A percentile compares a stretch with the other conserved stretches of the same genome.
Evolutionary conservation across 2,113 vertebrate species (phyloP).

Genomic region (Coptodon bakossiorum): DNA sequence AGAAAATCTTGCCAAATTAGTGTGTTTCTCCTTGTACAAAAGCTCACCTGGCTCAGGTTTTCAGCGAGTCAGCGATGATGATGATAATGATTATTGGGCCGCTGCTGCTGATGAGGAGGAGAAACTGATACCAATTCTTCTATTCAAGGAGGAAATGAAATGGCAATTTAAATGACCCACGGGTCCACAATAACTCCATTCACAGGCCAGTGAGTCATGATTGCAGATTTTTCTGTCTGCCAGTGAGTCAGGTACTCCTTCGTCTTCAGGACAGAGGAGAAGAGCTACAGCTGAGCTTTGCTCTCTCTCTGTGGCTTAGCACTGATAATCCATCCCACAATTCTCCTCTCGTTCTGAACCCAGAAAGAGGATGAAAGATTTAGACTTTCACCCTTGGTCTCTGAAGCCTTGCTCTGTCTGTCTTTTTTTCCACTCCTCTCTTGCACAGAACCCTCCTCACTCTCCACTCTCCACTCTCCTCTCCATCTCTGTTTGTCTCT

Average conservation of each 20-base stretch:
- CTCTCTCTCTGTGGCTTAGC: slow-evolving; percentile 45
- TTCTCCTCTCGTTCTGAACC: slow-evolving; percentile 62
- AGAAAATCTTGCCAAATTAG: background rate
- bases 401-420: slow-evolving; percentile 34
- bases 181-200: slow-evolving; percentile 5
- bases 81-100: background rate
- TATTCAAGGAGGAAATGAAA: slow-evolving; percentile 39
- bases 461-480: slow-evolving; percentile 15
- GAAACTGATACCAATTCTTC: slow-evolving; percentile 7
- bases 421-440: background rate
- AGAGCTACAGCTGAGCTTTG: slow-evolving; percentile 29
- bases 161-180: slow-evolving; percentile 37
- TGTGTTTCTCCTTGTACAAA: background rate
- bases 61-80: background rate
- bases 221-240: slow-evolving; percentile 15
- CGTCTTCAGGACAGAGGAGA: slow-evolving; percentile 24
- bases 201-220: slow-evolving; percentile 25
- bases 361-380: slow-evolving; percentile 65
- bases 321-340: slow-evolving; percentile 63
- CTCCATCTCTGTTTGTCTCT: slow-evolving; percentile 39
- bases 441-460: background rate
- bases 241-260: slow-evolving; percentile 24
- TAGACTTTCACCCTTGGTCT: slow-evolving; percentile 65
- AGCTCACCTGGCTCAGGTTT: background rate
- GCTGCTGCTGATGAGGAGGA: background rate